Base-by-base conservation (phyloP, 2,113 vertebrate species). In the Austrofundulus limnaeus region DNA sequence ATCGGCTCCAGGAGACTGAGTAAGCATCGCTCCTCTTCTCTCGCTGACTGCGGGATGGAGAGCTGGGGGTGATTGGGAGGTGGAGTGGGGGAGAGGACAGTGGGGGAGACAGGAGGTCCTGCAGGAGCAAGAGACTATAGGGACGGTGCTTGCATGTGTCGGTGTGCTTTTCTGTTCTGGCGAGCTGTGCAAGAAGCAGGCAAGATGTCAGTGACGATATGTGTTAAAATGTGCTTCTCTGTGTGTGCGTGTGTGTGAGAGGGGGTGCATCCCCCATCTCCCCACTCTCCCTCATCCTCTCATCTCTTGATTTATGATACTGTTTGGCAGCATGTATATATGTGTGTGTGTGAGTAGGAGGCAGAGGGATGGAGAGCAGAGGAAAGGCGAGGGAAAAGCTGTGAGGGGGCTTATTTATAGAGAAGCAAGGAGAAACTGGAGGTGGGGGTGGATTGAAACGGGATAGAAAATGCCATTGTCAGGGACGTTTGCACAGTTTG, bases 1-100 rank as follows among this genome's bases (percentile, higher is more conserved):
- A 92, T 93, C 86, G 92, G 92, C 88, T 93, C 92, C 79, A 89
- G 92, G 89, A 92, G 75, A 87, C 88, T 93, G 87, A 90, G 92
- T 93, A 92, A 93, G 92, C 87, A 53, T 45, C 54, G 41, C 75
- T 81, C 77, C 66, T 80, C 83, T 74, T 80, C 68, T 21, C 65
- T 80, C 58, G 28, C 70, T 72, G 37, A 52, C 66, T 81, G 86
- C 66, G 38, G 80, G 59, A 63, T 80, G 57, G 68, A 54, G 51
- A n/a, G 17, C n/a, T n/a, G 54, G 60, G 59, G 65, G 39, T 23
- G 43, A 25, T 59, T 11, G 25, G 14, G 67, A 63, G 20, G 17
- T n/a, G 46, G 42, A 11, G 42, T 24, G 31, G 19, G 46, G 47
- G 21, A 19, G 31, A 41, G n/a, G 34, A 42, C n/a, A 24, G 42